Conservation (phyloP, 1,140 invertebrate species). For the Lordiphosa stackelbergi region DNA sequence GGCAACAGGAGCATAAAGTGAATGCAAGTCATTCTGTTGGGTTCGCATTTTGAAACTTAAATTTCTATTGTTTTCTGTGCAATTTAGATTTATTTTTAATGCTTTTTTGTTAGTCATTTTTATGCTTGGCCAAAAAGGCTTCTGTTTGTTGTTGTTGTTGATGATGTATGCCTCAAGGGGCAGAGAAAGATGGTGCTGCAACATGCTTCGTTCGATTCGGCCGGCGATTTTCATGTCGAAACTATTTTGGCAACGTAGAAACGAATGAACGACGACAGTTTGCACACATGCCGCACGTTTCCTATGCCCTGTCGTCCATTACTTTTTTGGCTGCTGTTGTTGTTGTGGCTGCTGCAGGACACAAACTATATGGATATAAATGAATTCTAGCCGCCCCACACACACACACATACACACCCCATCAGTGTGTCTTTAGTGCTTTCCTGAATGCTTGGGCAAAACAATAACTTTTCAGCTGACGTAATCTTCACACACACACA, state of each 20-base stretch:
- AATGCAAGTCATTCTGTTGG: constrained; percentile 20
- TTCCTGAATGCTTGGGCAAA: constrained; percentile 51
- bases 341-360: constrained; percentile 24
- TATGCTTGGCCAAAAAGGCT: constrained; percentile 45
- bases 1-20: constrained; percentile 17
- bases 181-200: constrained; percentile 10
- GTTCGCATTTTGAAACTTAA: constrained; percentile 32
- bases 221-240: constrained; percentile 58
- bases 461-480: constrained; percentile 75
- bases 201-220: constrained; percentile 47
- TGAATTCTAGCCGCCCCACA: constrained; percentile 33
- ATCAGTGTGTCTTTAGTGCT: constrained; percentile 31
- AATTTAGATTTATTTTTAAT: constrained; percentile 73
- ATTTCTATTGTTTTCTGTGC: constrained; percentile 52
- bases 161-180: constrained; percentile 21
- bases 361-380: constrained; percentile 67
- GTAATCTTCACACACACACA: constrained; percentile 59
- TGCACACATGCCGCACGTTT: constrained; percentile 62
- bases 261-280: constrained; percentile 41
- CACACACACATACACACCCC: constrained; percentile 12
- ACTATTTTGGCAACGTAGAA: constrained; percentile 45
- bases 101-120: constrained; percentile 44
- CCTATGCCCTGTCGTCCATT: constrained; percentile 39
- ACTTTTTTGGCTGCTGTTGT: constrained; percentile 26
- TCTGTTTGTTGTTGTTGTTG: constrained; percentile 8